Percentiles rank a stretch among this genome's conserved stretches.
Evolutionary conservation across 2,888 invertebrate species (phyloP).

Genomic region (Ypsolopha scabrella): DNA sequence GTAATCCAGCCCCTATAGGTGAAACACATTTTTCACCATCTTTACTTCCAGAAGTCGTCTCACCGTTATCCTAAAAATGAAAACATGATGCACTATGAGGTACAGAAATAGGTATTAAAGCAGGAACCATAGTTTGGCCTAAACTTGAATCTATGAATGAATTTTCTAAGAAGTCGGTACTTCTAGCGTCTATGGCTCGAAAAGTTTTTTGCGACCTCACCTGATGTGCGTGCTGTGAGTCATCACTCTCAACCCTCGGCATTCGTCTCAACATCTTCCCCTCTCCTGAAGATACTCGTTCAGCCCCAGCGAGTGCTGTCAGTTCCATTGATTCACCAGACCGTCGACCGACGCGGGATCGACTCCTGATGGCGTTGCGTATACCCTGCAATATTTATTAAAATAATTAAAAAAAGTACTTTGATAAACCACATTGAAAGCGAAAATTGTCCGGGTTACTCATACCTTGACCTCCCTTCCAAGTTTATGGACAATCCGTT

Average conservation of each 20-base stretch:
- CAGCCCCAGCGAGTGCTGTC: conserved; percentile 44
- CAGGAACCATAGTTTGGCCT: no score
- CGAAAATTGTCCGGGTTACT: no score
- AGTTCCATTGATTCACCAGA: conserved; percentile 76
- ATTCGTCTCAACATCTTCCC: conserved; percentile 75
- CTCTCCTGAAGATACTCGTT: conserved; percentile 41
- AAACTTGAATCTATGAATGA: no score
- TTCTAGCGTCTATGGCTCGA: not conserved
- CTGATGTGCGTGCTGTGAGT: conserved; percentile 63
- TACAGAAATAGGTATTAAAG: no score
- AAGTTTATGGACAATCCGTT: conserved; percentile 85
- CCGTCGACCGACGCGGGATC: conserved; percentile 65
- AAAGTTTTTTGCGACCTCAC: conserved; percentile 19
- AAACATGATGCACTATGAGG: no score
- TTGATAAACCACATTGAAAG: no score
- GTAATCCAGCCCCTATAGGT: conserved; percentile 87
- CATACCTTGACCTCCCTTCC: conserved; percentile 83
- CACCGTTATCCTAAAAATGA: conserved; percentile 44
- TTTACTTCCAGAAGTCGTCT: conserved; percentile 51
- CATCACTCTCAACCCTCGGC: conserved; percentile 81
- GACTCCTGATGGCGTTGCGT: conserved; percentile 69
- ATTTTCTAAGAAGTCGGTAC: not conserved
- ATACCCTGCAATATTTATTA: conserved; percentile 51
- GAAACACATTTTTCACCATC: conserved; percentile 74
- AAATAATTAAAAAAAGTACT: no score